Base-by-base conservation (phyloP, 2,888 invertebrate species). In the Pollenia angustigena region DNA sequence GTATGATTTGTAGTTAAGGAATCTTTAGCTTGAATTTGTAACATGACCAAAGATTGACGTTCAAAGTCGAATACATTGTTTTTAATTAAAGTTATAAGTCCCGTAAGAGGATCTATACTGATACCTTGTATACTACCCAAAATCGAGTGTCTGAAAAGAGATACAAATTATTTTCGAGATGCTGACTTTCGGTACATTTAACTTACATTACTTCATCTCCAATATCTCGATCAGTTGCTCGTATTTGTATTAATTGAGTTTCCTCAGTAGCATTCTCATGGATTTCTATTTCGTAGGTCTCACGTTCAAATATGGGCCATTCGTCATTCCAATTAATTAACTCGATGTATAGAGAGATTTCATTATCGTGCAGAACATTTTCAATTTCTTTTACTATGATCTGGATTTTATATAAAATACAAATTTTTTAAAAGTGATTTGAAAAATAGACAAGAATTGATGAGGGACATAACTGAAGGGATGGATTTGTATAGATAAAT, bases 241-340 rank as follows among this genome's bases (percentile, higher is more conserved):
- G 88, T 6, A 96, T 93, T 1, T 91, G 94, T 1, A 92, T 94
- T n/a, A 97, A 94, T 6, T 88, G 84, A 85, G 92, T 93, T 3
- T 94, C 94, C 2, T 90, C 92, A 0, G 92, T 93, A 44, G 94
- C 94, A 18, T 95, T 95, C 93, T 96, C 97, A 14, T 94, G 91
- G 76, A 95, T 93, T 7, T 91, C 88, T 0, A 94, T 94, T 0
- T 90, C 93, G 50, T 93, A 92, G 6, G 92, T 90, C 14, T 90
- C 88, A 4, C 92, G 83, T 8, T 91, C 90, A 91, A 97, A 97
- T 87, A 94, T 94, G 0, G 97, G 97, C 87, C 93, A 89, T 91
- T 96, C 96, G 90, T 97, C 97, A 91, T 97, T 97, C 94, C 95
- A 94, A 92, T 97, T 96, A 46, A 93, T 92, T 60, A 96, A 94